Percentiles rank a stretch among this genome's conserved stretches.
phyloP scores from a whole-genome alignment of 2,113 vertebrate genomes.

The Aphelocoma coerulescens region DNA sequence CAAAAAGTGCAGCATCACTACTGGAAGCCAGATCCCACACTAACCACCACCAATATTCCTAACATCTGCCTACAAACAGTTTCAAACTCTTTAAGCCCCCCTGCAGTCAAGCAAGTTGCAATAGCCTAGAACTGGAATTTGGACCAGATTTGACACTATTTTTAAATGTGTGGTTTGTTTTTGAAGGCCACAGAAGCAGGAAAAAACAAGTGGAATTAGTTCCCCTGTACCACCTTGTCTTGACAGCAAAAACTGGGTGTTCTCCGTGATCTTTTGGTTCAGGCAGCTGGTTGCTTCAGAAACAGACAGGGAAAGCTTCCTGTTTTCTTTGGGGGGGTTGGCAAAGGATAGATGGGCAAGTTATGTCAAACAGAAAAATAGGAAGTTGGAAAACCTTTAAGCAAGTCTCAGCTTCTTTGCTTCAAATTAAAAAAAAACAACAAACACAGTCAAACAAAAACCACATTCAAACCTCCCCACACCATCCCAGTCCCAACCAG shows the following conservation, averaged over 20 bases:
- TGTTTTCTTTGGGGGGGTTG: conserved; percentile 24
- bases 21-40: not conserved
- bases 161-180: not conserved
- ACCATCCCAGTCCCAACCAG: not conserved
- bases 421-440: not conserved
- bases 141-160: not conserved
- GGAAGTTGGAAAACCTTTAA: conserved; percentile 65
- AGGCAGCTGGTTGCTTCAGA: conserved; percentile 46
- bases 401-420: conserved; percentile 59
- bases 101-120: not conserved
- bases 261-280: conserved; percentile 17
- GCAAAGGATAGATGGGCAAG: conserved; percentile 31
- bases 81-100: not conserved
- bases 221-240: not conserved
- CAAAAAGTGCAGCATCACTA: not conserved
- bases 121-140: not conserved
- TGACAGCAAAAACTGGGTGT: not conserved
- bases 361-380: conserved; percentile 30
- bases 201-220: not conserved
- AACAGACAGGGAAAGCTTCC: conserved; percentile 31
- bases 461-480: not conserved
- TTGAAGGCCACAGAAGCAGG: not conserved
- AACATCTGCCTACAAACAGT: not conserved
- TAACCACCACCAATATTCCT: not conserved
- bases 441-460: not conserved